Base-by-base conservation (phyloP, 2,797 vertebrate species). In the Varecia variegata region DNA sequence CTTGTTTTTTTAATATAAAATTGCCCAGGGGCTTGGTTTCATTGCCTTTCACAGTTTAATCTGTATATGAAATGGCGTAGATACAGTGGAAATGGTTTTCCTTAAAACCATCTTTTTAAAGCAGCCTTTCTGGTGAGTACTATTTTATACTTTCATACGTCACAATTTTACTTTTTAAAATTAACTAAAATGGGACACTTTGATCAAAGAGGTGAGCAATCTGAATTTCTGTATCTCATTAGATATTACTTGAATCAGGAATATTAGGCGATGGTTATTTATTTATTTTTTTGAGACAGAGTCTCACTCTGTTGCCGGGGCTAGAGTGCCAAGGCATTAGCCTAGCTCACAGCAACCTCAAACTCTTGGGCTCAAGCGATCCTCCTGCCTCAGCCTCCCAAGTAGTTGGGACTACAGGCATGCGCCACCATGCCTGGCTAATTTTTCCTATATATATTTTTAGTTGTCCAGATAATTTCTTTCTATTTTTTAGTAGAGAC, bases 91-190 rank as follows among this genome's bases (percentile, higher is more conserved):
- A 97, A 94, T 97, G 88, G 89, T 97, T 98, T 97, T 96, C 95
- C 95, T 96, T 97, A 95, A 98, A 97, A 97, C 96, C 83, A 96
- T 97, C 95, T 95, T 86, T 97, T 86, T 95, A 97, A 92, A 97
- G 96, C 94, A 95, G 96, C 90, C 56, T 93, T 97, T 90, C 95
- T 97, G 97, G 97, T 98, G 97, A 98, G 97, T 98, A 98, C 62
- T 96, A 17, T 82, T 93, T 97, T 95, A 88, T 79, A 74, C 74
- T 95, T 96, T 52, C 81, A 4, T 87, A 27, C 93, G 20, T 96
- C 38, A 76, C 18, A 80, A 0, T 89, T 96, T 96, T 80, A 79
- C 80, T 50, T 91, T 94, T 80, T 90, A 76, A 86, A 90, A 71
- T 73, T 90, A 87, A 74, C 9, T 54, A 40, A 89, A 91, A 74